A percentile compares a stretch with the other conserved stretches of the same genome.
These are phyloP conservation scores for Centropus unirufus DNA, from an alignment of 2,113 vertebrate genomes.

Conservation along the genomic window DNA sequence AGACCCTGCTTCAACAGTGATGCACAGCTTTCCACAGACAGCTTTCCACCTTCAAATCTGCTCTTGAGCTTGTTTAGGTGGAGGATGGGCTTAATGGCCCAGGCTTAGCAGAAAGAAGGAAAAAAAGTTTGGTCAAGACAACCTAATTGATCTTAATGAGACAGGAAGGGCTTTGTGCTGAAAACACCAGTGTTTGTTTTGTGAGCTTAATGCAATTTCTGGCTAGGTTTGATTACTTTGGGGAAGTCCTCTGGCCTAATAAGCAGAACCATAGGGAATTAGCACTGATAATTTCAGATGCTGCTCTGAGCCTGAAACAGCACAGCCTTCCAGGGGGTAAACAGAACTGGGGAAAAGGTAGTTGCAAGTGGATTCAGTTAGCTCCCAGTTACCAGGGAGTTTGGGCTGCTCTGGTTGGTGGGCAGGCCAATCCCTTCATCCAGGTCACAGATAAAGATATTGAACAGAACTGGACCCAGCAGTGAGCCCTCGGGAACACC, in stretches of 20 bases:
- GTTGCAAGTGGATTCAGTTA: background rate
- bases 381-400: background rate
- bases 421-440: background rate
- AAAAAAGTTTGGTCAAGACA: conserved; percentile 53
- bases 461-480: no score
- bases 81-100: conserved; percentile 13
- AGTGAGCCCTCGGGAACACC: no score
- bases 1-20: background rate
- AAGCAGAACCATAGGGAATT: conserved; percentile 54
- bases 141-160: conserved; percentile 64
- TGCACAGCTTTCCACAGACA: background rate
- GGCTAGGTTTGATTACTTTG: conserved; percentile 55
- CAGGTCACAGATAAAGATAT: no score
- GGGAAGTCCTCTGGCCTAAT: conserved; percentile 64
- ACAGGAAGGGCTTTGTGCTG: conserved; percentile 62
- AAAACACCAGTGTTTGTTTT: conserved; percentile 50
- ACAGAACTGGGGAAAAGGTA: background rate
- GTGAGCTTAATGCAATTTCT: conserved; percentile 57
- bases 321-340: background rate
- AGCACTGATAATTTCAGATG: conserved; percentile 25
- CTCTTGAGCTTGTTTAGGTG: background rate
- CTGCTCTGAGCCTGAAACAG: conserved; percentile 11
- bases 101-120: conserved; percentile 5
- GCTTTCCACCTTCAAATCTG: conserved; percentile 8
- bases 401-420: background rate